These are phyloP conservation scores for Tricholauxania praeusta DNA, from an alignment of 2,888 invertebrate genomes.

Conservation along the genomic window DNA sequence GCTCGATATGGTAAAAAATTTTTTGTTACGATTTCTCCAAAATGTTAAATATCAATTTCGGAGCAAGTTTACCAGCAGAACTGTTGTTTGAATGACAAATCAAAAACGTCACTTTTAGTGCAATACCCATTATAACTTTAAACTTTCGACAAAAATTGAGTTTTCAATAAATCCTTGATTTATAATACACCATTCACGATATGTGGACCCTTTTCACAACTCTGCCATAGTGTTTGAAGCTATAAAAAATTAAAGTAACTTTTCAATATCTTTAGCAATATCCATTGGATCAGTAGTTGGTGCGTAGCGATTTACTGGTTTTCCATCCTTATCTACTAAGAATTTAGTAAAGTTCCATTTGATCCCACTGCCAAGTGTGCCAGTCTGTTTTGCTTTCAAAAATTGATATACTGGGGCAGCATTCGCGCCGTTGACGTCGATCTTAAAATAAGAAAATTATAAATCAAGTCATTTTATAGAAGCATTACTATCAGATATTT, in stretches of 20 bases:
- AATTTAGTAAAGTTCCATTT: constrained; percentile 69
- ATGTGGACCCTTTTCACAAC: not conserved
- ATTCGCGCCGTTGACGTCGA: constrained; percentile 65
- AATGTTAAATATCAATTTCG: no score
- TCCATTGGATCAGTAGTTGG: constrained; percentile 68
- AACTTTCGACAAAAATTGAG: no score
- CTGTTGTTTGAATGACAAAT: no score
- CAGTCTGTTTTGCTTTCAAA: constrained; percentile 65
- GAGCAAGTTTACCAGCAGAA: no score
- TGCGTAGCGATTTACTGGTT: constrained; percentile 66
- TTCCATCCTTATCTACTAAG: constrained; percentile 65
- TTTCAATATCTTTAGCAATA: constrained; percentile 66
- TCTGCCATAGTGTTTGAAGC: not conserved
- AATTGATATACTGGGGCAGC: constrained; percentile 66
- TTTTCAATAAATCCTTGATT: no score
- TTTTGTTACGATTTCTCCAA: no score
- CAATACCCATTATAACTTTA: no score
- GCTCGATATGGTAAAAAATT: no score
- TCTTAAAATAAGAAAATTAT: constrained; percentile 44
- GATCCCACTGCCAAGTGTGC: constrained; percentile 64
- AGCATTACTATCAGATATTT: not conserved
- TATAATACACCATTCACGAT: no score
- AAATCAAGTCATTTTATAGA: no score
- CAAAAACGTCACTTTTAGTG: no score
- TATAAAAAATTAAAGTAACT: constrained; percentile 56